phyloP scores from a whole-genome alignment of 1,140 invertebrate genomes.

The Ceratina australensis region DNA sequence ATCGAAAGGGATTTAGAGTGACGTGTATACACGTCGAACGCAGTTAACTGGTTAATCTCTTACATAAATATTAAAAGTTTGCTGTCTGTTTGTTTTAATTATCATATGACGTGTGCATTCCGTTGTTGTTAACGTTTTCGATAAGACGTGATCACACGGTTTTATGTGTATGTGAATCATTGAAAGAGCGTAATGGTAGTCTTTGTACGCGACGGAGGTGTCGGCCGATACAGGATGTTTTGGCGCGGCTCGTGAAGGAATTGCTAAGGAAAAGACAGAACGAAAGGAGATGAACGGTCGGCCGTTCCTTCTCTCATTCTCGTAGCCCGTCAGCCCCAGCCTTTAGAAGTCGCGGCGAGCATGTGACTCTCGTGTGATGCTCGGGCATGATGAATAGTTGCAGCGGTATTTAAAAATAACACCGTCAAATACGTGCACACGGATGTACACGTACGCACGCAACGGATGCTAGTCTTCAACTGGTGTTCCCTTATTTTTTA shows the following conservation, averaged over 20 bases:
- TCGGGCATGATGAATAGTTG: slow-evolving; percentile 38
- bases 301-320: neutral
- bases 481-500: neutral
- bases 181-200: slow-evolving; percentile 25
- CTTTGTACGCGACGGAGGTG: slow-evolving; percentile 56
- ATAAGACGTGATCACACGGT: too few relatives aligned
- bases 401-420: slow-evolving; percentile 28
- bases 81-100: too few relatives aligned
- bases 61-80: too few relatives aligned
- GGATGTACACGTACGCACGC: neutral
- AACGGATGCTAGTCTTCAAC: neutral
- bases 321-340: neutral
- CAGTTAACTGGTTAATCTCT: too few relatives aligned
- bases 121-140: too few relatives aligned
- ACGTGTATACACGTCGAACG: too few relatives aligned
- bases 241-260: slow-evolving; percentile 66
- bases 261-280: slow-evolving; percentile 51
- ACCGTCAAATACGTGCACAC: slow-evolving; percentile 7
- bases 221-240: slow-evolving; percentile 63
- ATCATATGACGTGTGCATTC: too few relatives aligned
- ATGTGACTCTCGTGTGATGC: slow-evolving; percentile 16
- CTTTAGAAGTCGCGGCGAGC: slow-evolving; percentile 26
- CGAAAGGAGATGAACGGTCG: neutral
- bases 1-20: too few relatives aligned
- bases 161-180: too few relatives aligned